Base-by-base conservation (phyloP, 2,888 invertebrate species). In the Rotaria socialis region DNA sequence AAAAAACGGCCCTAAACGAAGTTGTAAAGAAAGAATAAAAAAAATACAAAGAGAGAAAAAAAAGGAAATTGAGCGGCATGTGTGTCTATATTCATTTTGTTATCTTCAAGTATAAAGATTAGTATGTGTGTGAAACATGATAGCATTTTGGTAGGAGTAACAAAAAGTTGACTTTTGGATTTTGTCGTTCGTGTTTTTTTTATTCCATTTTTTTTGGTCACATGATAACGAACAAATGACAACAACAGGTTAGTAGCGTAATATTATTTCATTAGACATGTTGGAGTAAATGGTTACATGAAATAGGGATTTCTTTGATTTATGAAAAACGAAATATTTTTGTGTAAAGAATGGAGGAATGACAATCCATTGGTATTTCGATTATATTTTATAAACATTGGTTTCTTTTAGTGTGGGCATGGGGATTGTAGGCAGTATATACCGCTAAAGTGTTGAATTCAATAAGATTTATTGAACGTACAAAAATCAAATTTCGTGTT, bases 1-100 rank as follows among this genome's bases (percentile, higher is more conserved):
- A 67, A 67, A 67, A 67, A 67, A 35, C 67, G 67, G 10, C 35
- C 67, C 35, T 67, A 67, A 67, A 35, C 16, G 8, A 67, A 27
- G 16, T 67, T 67, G 67, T 67, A 67, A 67, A 67, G 67, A 67
- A 35, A 67, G 67, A 67, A 67, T 35, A 67, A 67, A 67, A 67
- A 67, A 67, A 67, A n/a, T n/a, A n/a, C n/a, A 16, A 67, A 35
- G 19, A 67, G 35, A 67, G n/a, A 67, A 67, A 67, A 35, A 56
- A 56, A 22, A 22, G 22, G 27, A 27, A 67, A 67, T 67, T 67
- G 67, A 67, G 67, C 67, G 67, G 67, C 35, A 35, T 67, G 67
- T 67, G 67, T 35, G 27, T 67, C 35, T 67, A 16, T 67, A 35
- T 60, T n/a, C 67, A 67, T 67, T 67, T 35, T 35, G 67, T 67